Evolutionary conservation across 2,113 vertebrate species (phyloP).

Genomic region (Tachysurus fulvidraco): DNA sequence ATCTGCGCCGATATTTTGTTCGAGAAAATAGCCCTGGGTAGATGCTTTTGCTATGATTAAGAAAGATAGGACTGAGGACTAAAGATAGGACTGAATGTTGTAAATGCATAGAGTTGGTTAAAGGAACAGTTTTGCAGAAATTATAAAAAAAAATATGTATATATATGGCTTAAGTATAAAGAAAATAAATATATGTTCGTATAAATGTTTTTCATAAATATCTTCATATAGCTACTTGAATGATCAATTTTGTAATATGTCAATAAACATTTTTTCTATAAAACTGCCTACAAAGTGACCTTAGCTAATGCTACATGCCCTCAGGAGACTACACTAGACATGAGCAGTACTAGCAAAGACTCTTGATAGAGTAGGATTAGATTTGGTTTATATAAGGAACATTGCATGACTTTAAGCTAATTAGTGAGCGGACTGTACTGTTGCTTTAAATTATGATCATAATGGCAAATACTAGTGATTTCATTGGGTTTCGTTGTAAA

Average conservation of each 20-base stretch:
- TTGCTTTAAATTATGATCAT: neutral
- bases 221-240: neutral
- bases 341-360: neutral
- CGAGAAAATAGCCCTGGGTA: neutral
- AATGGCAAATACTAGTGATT: neutral
- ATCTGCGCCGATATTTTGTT: neutral
- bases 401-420: neutral
- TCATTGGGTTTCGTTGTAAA: neutral
- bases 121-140: neutral
- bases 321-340: neutral
- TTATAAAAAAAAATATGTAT: neutral
- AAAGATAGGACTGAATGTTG: neutral
- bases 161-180: neutral
- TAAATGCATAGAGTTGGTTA: neutral
- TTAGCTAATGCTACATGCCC: neutral
- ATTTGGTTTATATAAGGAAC: neutral
- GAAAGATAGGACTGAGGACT: neutral
- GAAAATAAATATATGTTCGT: neutral
- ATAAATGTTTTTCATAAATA: neutral
- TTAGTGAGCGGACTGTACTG: neutral
- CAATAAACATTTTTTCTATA: neutral
- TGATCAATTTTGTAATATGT: neutral
- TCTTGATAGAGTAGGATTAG: neutral
- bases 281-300: neutral
- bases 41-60: neutral